Base-by-base conservation (phyloP, 2,797 vertebrate species). In the Argyrosomus regius region DNA sequence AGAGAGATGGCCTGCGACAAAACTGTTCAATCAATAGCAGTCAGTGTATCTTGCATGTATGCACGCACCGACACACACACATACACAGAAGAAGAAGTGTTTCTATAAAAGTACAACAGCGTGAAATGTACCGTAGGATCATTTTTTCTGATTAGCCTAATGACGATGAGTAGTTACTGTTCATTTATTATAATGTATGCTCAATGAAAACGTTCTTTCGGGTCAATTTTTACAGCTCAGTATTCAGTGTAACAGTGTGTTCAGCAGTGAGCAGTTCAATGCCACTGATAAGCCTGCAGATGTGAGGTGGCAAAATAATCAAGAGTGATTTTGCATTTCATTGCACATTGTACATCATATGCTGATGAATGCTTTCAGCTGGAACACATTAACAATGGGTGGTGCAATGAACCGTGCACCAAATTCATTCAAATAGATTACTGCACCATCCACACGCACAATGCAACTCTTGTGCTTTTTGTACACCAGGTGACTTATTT, bases 1-100 rank as follows among this genome's bases (percentile, higher is more conserved):
- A 77, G 54, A 77, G 89, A 90, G 87, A 91, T 64, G 77, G 65
- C 58, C 73, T 83, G 71, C n/a, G 68, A 88, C 84, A 81, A 65
- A 65, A 74, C 81, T 72, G 80, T 83, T 85, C 75, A 80, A 90
- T 90, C 86, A 88, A 75, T 73, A 79, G 63, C 66, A 86, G 58
- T 73, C 77, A 78, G 72, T 70, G 78, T 46, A 43, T 76, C 68
- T 57, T 65, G 65, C 68, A 67, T 31, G 70, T 57, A 69, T 72
- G 31, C 60, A 66, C 22, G 41, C 80, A 57, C 77, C 58, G 10
- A 22, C 45, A 52, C 52, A 68, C 59, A 64, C 52, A 53, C 35
- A 75, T 41, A 63, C 24, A 48, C 3, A 81, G 12, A 39, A 39
- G 50, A 56, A 7, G 7, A 53, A 49, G 22, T 26, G 7, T 50